Conservation (phyloP, 2,113 vertebrate genomes). For the Takifugu flavidus region DNA sequence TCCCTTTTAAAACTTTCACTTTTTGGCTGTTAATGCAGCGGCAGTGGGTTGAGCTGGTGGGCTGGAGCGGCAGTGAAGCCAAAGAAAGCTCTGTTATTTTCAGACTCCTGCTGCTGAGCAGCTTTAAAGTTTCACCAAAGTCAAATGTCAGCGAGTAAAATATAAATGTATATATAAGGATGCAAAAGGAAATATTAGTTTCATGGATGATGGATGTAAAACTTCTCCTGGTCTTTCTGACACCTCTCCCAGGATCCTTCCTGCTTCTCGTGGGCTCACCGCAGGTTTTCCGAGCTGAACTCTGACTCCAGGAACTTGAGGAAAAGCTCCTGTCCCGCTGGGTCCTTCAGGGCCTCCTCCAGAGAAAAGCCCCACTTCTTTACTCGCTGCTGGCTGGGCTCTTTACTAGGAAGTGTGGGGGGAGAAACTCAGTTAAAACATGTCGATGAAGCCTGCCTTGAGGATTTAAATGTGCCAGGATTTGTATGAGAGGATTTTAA, state of each 20-base stretch:
- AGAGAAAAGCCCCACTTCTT: slow-evolving; percentile 97
- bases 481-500: no score
- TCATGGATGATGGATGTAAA: not conserved
- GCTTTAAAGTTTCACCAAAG: not conserved
- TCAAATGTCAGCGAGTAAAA: no score
- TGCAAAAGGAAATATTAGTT: not conserved
- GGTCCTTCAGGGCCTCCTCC: slow-evolving; percentile 93
- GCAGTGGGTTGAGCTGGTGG: slow-evolving; percentile 34
- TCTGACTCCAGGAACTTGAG: slow-evolving; percentile 97
- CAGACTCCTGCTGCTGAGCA: not conserved
- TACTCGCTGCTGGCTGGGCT: slow-evolving; percentile 92
- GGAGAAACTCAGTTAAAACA: not conserved
- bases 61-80: slow-evolving; percentile 10
- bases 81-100: slow-evolving; percentile 21
- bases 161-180: no score
- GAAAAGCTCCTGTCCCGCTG: slow-evolving; percentile 91
- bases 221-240: not conserved
- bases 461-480: not conserved
- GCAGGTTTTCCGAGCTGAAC: slow-evolving; percentile 98
- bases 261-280: slow-evolving; percentile 70
- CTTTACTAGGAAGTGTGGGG: slow-evolving; percentile 81
- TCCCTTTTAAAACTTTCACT: slow-evolving; percentile 2
- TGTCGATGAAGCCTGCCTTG: not conserved
- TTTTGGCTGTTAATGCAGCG: not conserved
- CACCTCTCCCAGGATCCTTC: not conserved